A percentile compares a stretch with the other conserved stretches of the same genome.
Conservation (phyloP, 2,113 vertebrate genomes). For the Suncus etruscus region DNA sequence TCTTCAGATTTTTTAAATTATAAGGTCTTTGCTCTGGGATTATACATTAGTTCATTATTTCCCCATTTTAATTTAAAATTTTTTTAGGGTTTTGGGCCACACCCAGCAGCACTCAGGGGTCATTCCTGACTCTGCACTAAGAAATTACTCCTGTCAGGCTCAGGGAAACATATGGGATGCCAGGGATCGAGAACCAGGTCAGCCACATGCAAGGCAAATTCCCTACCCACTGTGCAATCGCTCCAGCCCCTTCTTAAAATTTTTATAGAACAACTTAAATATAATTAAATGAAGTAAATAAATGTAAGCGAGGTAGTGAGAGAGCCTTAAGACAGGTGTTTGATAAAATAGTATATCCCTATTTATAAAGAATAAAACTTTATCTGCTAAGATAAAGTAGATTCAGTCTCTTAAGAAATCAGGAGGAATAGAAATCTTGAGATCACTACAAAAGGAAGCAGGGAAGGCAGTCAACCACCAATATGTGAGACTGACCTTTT, state of each 20-base stretch:
- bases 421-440: conserved; percentile 14
- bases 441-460: conserved; percentile 17
- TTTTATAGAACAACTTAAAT: not conserved
- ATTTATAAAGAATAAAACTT: too few relatives aligned
- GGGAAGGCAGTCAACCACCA: not conserved
- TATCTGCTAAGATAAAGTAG: too few relatives aligned
- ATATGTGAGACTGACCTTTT: not conserved
- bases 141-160: too few relatives aligned
- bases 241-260: too few relatives aligned
- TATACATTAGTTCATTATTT: conserved; percentile 34
- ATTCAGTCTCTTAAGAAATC: conserved; percentile 16
- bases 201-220: too few relatives aligned
- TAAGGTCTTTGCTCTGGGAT: not conserved
- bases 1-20: conserved; percentile 40
- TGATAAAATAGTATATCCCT: not conserved
- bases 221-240: too few relatives aligned
- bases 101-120: too few relatives aligned
- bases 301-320: not conserved
- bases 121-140: too few relatives aligned
- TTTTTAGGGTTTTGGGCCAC: too few relatives aligned
- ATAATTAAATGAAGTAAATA: not conserved
- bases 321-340: conserved; percentile 2
- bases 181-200: too few relatives aligned
- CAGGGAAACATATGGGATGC: too few relatives aligned
- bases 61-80: not conserved